phyloP scores from a whole-genome alignment of 2,113 vertebrate species.

The Astatoreochromis straeleni region DNA sequence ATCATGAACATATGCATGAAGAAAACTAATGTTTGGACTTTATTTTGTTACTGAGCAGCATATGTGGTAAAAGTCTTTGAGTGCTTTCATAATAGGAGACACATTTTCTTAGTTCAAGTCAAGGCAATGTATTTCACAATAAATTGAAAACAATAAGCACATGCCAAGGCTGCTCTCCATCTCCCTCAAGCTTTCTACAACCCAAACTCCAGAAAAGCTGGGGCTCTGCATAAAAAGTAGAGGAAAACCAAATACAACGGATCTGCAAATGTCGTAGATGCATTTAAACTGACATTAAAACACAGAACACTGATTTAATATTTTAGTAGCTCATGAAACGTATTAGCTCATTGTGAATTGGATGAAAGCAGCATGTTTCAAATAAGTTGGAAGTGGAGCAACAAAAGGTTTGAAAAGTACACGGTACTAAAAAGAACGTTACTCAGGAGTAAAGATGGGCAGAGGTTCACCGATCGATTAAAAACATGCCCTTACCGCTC shows the following conservation, averaged over 20 bases:
- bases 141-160: not conserved
- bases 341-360: not conserved
- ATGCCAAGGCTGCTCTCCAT: not conserved
- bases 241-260: not conserved
- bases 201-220: not conserved
- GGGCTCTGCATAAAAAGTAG: not conserved
- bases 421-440: not conserved
- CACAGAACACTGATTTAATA: not conserved
- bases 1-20: not conserved
- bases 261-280: not conserved
- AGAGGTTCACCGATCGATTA: not conserved
- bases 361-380: not conserved
- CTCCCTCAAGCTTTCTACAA: not conserved
- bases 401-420: not conserved
- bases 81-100: not conserved
- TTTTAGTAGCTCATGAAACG: not conserved
- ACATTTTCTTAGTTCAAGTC: not conserved
- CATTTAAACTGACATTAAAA: not conserved
- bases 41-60: not conserved
- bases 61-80: not conserved
- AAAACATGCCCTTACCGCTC: slow-evolving; percentile 69
- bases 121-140: not conserved
- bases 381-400: not conserved
- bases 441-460: not conserved
- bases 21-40: not conserved